Evolutionary conservation across 2,113 vertebrate genomes (phyloP).

Genomic region (Ophiodon elongatus): DNA sequence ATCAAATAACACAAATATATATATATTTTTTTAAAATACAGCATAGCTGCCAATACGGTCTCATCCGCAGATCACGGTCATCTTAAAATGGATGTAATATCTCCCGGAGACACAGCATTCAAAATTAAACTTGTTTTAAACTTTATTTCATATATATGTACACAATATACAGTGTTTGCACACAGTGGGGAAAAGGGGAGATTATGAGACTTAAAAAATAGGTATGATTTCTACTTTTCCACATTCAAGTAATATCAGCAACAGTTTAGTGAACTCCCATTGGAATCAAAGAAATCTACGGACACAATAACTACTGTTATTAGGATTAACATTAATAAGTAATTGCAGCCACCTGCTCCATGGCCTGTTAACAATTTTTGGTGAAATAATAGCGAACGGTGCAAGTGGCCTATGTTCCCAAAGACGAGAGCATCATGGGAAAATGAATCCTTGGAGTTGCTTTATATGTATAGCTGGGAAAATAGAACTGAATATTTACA

Average conservation of each 20-base stretch:
- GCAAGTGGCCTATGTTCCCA: too few species aligned
- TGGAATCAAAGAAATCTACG: not conserved
- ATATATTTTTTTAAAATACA: not conserved
- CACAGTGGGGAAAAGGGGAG: not conserved
- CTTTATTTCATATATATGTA: constrained; percentile 65
- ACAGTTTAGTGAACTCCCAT: not conserved
- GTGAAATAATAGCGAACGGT: not conserved
- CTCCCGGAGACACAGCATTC: not conserved
- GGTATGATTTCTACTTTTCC: not conserved
- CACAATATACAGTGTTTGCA: constrained; percentile 60
- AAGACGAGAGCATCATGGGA: not conserved
- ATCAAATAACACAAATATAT: too few species aligned
- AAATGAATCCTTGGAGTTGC: not conserved
- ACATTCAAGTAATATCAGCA: not conserved
- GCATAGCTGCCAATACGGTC: not conserved
- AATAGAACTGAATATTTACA: constrained; percentile 15
- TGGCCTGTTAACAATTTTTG: not conserved
- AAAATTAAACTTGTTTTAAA: not conserved
- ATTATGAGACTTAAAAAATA: not conserved
- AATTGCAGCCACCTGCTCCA: not conserved
- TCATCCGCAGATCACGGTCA: not conserved
- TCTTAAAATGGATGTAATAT: not conserved
- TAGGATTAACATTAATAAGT: not conserved
- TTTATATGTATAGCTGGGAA: not conserved
- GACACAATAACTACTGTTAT: not conserved